A percentile compares a stretch with the other conserved stretches of the same genome.
Conservation (phyloP, 2,888 invertebrate species). For the Drosophila buzzatii region DNA sequence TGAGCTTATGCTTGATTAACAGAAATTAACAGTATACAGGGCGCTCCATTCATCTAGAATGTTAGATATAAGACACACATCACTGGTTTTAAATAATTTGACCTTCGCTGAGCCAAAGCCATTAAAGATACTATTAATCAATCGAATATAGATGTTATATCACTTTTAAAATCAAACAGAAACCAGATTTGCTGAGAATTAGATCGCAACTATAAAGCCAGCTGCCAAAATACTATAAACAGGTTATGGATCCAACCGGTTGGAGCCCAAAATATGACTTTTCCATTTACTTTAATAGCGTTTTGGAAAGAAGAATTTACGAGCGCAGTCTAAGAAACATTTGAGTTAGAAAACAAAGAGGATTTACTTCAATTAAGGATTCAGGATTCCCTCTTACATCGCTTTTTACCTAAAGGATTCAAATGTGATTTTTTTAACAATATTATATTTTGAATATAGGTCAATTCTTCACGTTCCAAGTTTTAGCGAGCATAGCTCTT, state of each 20-base stretch:
- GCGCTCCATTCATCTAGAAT: slow-evolving; percentile 9
- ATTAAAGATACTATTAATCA: slow-evolving; percentile 6
- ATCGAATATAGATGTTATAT: slow-evolving; percentile 5
- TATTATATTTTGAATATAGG: not conserved
- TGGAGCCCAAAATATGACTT: slow-evolving; percentile 4
- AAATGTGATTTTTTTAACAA: not conserved
- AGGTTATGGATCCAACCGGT: slow-evolving; percentile 4
- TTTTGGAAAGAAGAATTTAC: not conserved
- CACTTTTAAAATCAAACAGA: not conserved
- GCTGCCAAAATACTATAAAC: slow-evolving; percentile 3
- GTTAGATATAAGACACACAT: slow-evolving; percentile 6
- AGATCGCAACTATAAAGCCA: slow-evolving; percentile 4
- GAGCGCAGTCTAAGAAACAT: not conserved
- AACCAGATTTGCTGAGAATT: slow-evolving; percentile 13
- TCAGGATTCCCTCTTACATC: not conserved
- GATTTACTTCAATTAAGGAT: not conserved
- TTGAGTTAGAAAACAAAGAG: too few species aligned
- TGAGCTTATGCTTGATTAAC: not conserved
- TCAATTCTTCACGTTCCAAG: not conserved
- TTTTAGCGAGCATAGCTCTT: slow-evolving; percentile 19
- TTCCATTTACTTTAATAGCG: not conserved
- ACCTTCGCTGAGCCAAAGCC: not conserved
- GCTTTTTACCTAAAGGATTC: not conserved
- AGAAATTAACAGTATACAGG: not conserved
- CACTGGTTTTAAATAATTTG: slow-evolving; percentile 1